A percentile compares a stretch with the other conserved stretches of the same genome.
phyloP scores from a whole-genome alignment of 2,113 vertebrate species.

The Uria lomvia region DNA sequence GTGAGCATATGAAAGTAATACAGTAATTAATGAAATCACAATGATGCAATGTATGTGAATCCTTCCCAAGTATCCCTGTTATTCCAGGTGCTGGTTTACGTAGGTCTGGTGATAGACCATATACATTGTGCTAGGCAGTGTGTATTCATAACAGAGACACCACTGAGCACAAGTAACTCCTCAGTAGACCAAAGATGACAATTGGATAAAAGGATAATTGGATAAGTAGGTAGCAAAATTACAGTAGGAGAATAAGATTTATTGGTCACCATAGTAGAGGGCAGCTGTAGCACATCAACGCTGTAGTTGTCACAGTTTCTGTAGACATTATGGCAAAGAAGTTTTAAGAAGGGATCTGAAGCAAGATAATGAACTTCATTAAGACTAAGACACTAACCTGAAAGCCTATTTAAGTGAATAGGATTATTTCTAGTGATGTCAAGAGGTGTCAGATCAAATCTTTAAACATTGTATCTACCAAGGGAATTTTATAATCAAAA shows the following conservation, averaged over 20 bases:
- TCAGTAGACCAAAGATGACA: neutral
- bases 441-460: neutral
- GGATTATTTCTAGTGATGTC: neutral
- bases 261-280: neutral
- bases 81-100: neutral
- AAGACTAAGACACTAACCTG: neutral
- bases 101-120: neutral
- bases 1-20: neutral
- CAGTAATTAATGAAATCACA: neutral
- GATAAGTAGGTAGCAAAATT: neutral
- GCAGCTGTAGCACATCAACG: neutral
- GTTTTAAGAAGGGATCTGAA: neutral
- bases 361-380: neutral
- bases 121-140: neutral
- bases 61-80: neutral
- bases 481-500: neutral
- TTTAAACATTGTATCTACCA: neutral
- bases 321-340: neutral
- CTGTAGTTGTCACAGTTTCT: neutral
- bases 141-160: neutral
- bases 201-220: neutral
- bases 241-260: neutral
- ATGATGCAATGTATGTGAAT: neutral
- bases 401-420: neutral
- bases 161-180: rapidly evolving